Conservation (phyloP, 2,888 invertebrate genomes). For the Plutella xylostella region DNA sequence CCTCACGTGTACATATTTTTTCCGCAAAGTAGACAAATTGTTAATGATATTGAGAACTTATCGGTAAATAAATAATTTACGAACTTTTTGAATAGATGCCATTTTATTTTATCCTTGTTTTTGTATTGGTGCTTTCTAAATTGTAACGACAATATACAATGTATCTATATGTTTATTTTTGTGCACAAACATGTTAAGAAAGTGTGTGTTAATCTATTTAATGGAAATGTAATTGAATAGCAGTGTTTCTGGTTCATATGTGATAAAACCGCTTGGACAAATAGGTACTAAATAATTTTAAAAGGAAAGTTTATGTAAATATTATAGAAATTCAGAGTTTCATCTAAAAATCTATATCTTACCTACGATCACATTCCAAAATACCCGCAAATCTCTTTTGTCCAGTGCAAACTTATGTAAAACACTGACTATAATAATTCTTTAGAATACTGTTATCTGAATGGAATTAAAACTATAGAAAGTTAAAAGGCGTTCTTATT, state of each 20-base stretch:
- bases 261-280: constrained; percentile 19
- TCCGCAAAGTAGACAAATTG: constrained; percentile 13
- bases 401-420: neutral
- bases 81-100: constrained; percentile 32
- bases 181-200: constrained; percentile 15
- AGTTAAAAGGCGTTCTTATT: neutral
- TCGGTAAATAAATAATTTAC: constrained; percentile 18
- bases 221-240: constrained; percentile 10
- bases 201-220: constrained; percentile 11
- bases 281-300: constrained; percentile 14
- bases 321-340: constrained; percentile 13
- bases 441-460: neutral
- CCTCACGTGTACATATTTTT: constrained; percentile 48
- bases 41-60: constrained; percentile 1
- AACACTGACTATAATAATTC: neutral
- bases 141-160: constrained; percentile 20
- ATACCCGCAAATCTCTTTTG: neutral
- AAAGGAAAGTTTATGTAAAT: constrained; percentile 34
- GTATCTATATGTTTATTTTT: constrained; percentile 7
- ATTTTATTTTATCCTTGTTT: constrained; percentile 21
- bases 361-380: neutral
- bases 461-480: neutral
- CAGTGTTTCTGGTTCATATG: neutral
- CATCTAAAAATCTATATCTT: neutral
- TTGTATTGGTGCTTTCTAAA: constrained; percentile 32